Base-by-base conservation (phyloP, 2,113 vertebrate genomes). In the Cyanoliseus patagonus region DNA sequence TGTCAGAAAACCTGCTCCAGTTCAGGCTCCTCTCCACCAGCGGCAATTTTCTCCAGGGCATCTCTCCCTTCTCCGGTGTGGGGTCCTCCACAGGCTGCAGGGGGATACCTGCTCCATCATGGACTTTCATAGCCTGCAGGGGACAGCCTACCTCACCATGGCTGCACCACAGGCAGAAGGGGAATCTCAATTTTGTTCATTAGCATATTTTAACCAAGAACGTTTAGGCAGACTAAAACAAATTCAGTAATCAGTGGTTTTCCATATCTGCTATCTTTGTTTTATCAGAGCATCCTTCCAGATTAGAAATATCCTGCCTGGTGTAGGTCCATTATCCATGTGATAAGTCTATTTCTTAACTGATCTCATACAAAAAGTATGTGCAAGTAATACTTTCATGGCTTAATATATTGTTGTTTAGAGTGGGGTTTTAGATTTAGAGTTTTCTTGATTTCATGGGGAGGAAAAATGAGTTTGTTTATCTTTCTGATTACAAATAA, bases 211-310 rank as follows among this genome's bases (percentile, higher is more conserved):
- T 59, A 59, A 59, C 33, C 57, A 84, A 42, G 39, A 91, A 79
- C 17, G 11, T 75, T 83, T 82, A 47, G 75, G 22, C n/a, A 78
- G 25, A 88, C 22, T 33, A 89, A 86, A 91, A 47, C 9, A 92
- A 79, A 78, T 63, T 63, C 42, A 68, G 9, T 82, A 72, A 25
- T 37, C 78, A 10, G 42, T 74, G 53, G 69, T 83, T 49, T 90
- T 76, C 67, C 67, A 41, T 80, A 92, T 66, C 66, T 81, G 6
- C n/a, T 94, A 52, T 95, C 66, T 94, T 89, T 94, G 77, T 95
- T 96, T 88, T 94, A 84, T 84, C 73, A 96, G 77, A 86, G 86
- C 62, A 84, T 84, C 83, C 77, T 95, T 91, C 62, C 66, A 63
- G 85, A 92, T 74, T 52, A 78, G 77, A 95, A 92, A 90, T 93